Evolutionary conservation across 2,888 invertebrate species (phyloP).

Genomic region (Julus scandinavius): DNA sequence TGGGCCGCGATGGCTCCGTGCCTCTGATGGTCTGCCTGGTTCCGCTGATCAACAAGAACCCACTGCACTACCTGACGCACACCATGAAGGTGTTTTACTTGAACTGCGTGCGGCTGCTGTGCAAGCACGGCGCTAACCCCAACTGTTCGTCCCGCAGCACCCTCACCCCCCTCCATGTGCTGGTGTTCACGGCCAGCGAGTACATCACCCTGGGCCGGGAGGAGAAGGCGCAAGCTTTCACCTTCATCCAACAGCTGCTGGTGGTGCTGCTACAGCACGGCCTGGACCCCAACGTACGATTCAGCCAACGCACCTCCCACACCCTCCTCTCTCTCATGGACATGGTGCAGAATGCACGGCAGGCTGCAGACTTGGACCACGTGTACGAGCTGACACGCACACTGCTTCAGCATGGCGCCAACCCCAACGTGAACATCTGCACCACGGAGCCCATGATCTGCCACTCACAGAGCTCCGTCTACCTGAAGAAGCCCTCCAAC

Average conservation of each 20-base stretch:
- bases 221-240: constrained; percentile 73
- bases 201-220: constrained; percentile 77
- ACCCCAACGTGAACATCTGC: constrained; percentile 75
- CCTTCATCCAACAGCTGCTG: constrained; percentile 77
- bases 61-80: constrained; percentile 77
- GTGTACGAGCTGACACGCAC: constrained; percentile 77
- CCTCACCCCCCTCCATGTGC: constrained; percentile 76
- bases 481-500: constrained; percentile 72
- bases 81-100: constrained; percentile 80
- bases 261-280: constrained; percentile 75
- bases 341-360: constrained; percentile 76
- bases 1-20: constrained; percentile 77
- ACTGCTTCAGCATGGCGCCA: constrained; percentile 78
- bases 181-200: constrained; percentile 78
- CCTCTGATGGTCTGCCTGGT: constrained; percentile 80
- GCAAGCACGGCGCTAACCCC: constrained; percentile 63
- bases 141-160: constrained; percentile 67
- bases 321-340: constrained; percentile 74
- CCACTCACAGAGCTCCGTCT: constrained; percentile 69
- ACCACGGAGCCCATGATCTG: constrained; percentile 69
- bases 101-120: constrained; percentile 75
- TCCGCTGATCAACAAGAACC: constrained; percentile 79
- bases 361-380: constrained; percentile 75
- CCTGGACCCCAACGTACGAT: constrained; percentile 71
- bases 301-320: constrained; percentile 74